These are phyloP conservation scores for Cantharis lateralis DNA, from an alignment of 2,888 invertebrate genomes.

Conservation along the genomic window DNA sequence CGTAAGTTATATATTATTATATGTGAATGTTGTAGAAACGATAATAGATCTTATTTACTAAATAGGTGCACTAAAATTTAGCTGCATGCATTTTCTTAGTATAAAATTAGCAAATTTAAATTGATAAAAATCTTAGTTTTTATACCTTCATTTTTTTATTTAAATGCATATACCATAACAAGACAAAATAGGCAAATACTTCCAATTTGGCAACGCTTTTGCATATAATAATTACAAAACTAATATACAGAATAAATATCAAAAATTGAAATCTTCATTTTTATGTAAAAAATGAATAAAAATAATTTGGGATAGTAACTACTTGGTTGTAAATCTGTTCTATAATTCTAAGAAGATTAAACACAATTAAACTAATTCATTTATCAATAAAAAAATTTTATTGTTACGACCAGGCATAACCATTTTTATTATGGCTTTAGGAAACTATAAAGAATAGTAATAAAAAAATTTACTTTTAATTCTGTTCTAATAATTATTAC, in stretches of 20 bases:
- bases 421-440: no score
- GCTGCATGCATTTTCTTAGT: background rate
- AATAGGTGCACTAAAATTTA: background rate
- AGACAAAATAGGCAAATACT: background rate
- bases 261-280: background rate
- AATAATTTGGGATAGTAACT: no score
- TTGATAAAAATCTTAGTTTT: background rate
- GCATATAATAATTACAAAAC: background rate
- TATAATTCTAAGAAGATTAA: no score
- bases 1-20: conserved; percentile 38
- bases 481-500: no score
- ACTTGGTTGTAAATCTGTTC: no score
- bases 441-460: no score
- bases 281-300: background rate
- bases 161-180: background rate
- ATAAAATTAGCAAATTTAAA: conserved; percentile 1
- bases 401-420: no score
- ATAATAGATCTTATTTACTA: background rate
- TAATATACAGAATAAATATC: background rate
- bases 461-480: no score
- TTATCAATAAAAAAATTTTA: no score
- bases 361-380: no score
- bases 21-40: background rate
- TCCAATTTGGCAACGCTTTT: background rate
- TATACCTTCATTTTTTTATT: background rate